Evolutionary conservation across 2,797 vertebrate genomes (phyloP), one percentile per base, ranked within the genome.

Genomic region (Danio albolineatus): DNA sequence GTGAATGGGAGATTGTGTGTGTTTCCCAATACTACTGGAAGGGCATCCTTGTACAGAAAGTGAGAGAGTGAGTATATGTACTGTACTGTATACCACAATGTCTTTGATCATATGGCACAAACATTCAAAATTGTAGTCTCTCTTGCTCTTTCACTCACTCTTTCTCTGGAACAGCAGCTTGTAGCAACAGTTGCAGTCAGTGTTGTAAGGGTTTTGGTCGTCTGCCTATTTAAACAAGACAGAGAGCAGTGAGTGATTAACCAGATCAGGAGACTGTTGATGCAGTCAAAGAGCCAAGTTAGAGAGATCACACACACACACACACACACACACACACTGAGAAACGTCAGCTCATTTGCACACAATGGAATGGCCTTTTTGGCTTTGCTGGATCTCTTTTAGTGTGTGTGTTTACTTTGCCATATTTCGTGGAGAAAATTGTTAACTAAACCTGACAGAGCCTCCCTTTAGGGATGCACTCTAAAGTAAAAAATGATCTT

Each of bases 181-280:
- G 61, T 39, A 70, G 76, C 54, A 70, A 78, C 62, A 36, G 53
- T 67, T 19, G 71, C n/a, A 17, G 62, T 76, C 71, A 61, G 19
- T 70, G 73, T 60, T 72, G 51, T 71, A 84, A 53, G 83, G 38
- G 48, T 53, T 82, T 88, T 91, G 89, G 89, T 90, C 70, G 39
- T 82, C 80, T 85, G 89, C 87, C 89, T 80, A 86, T 80, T 88
- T 85, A 91, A 90, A 91, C 86, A 89, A 79, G 81, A 79, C 84
- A 71, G 80, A 84, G 87, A 85, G 87, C 87, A 91, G 89, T 84
- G 87, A 91, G 85, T 86, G 84, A 85, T 89, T 86, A 65, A 65
- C 69, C 87, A 87, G 81, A 86, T 88, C 81, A 83, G 83, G 62
- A 78, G 69, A 19, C 80, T 90, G 89, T 88, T 90, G 88, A 87